phyloP scores from a whole-genome alignment of 2,797 vertebrate species.

The Syngnathus rostellatus region DNA sequence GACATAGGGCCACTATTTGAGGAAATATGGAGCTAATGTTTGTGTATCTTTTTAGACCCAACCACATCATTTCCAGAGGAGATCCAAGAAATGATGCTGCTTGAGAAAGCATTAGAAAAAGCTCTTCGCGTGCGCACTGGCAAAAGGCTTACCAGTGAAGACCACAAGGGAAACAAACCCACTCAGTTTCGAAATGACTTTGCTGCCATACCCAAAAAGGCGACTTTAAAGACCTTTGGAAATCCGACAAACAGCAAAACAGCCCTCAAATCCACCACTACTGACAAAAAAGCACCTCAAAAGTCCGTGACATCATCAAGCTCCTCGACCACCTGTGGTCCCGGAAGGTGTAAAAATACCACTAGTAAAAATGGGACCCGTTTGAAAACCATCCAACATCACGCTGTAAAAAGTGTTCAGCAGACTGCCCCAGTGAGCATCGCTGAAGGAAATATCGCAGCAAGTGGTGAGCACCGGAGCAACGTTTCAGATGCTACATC shows the following conservation, averaged over 20 bases:
- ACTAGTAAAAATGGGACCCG: constrained; percentile 11
- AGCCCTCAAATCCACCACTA: constrained; percentile 18
- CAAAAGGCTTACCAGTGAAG: constrained; percentile 28
- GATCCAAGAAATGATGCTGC: constrained; percentile 60
- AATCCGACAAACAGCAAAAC: constrained; percentile 14
- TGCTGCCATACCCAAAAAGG: constrained; percentile 9
- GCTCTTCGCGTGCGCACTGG: constrained; percentile 57
- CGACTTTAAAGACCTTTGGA: constrained; percentile 7
- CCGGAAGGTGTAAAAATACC: constrained; percentile 14
- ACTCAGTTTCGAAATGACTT: constrained; percentile 16
- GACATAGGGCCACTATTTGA: not conserved
- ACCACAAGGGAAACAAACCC: constrained; percentile 12
- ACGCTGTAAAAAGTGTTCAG: not conserved
- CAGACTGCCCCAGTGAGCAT: not conserved
- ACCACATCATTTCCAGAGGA: constrained; percentile 40
- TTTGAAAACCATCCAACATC: constrained; percentile 8
- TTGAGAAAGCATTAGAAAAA: constrained; percentile 65
- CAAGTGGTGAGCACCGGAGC: not conserved
- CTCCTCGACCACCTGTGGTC: constrained; percentile 1
- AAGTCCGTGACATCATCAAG: constrained; percentile 15
- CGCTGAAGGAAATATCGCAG: constrained; percentile 10
- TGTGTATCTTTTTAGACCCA: constrained; percentile 29
- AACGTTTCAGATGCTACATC: constrained; percentile 15
- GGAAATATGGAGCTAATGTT: constrained; percentile 6
- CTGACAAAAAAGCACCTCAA: constrained; percentile 20